phyloP scores from a whole-genome alignment of 2,113 vertebrate genomes.

The Otus sunia region DNA sequence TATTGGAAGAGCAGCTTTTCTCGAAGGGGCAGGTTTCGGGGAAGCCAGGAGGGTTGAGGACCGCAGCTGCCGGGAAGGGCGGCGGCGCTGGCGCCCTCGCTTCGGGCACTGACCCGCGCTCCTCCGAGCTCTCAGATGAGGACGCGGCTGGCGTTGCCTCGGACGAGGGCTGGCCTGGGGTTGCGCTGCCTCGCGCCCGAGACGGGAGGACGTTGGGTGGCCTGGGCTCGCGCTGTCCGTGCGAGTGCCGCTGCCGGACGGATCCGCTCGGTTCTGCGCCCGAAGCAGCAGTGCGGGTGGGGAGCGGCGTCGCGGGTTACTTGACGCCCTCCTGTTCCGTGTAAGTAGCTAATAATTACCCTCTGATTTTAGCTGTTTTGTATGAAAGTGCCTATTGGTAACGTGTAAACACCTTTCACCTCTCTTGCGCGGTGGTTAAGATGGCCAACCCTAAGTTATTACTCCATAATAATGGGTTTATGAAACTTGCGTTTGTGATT shows the following conservation, averaged over 20 bases:
- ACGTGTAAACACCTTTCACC: not conserved
- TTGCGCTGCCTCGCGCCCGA: not conserved
- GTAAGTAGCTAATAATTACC: not conserved
- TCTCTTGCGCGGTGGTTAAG: not conserved
- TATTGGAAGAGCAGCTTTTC: not conserved
- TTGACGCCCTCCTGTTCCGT: not conserved
- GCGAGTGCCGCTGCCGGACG: no score
- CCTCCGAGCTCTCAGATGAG: no score
- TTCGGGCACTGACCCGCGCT: fast-evolving
- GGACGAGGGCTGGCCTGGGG: not conserved
- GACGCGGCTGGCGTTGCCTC: not conserved
- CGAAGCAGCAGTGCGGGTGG: no score
- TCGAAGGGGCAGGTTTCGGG: not conserved
- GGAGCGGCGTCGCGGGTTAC: fast-evolving
- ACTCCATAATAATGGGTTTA: not conserved
- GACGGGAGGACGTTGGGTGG: not conserved
- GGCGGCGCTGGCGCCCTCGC: fast-evolving
- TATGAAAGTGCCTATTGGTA: not conserved
- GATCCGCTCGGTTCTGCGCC: no score
- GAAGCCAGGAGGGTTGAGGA: not conserved
- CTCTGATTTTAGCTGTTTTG: not conserved
- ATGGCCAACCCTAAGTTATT: not conserved
- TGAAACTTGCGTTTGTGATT: conserved; percentile 13
- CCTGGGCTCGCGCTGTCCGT: no score
- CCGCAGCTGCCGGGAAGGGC: fast-evolving